Evolutionary conservation across 2,797 vertebrate species (phyloP).

Genomic region (Gymnothorax reevesii): DNA sequence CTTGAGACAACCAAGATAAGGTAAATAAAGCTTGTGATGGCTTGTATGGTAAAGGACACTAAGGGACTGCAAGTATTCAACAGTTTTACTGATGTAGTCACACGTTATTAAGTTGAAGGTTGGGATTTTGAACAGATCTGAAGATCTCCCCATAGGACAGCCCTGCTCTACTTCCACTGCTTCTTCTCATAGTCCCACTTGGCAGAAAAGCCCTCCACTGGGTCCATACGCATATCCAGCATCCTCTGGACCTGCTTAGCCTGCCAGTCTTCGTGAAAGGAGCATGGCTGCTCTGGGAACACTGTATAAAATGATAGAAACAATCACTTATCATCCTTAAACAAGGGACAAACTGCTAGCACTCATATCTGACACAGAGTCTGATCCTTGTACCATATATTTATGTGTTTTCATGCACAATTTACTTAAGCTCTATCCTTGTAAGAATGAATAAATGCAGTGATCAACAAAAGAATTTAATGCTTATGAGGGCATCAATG

Average conservation of each 20-base stretch:
- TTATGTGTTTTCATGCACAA: not conserved
- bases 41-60: not conserved
- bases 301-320: constrained; percentile 58
- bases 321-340: not conserved
- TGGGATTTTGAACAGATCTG: not conserved
- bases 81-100: not conserved
- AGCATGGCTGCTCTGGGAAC: constrained; percentile 69
- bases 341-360: not conserved
- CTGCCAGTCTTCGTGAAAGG: constrained; percentile 74
- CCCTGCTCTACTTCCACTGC: constrained; percentile 78
- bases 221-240: constrained; percentile 81
- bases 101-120: not conserved
- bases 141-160: constrained; percentile 14
- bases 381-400: not conserved
- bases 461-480: not conserved
- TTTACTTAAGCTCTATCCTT: not conserved
- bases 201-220: constrained; percentile 73
- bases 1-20: not conserved
- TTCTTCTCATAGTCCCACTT: constrained; percentile 85
- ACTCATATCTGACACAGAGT: too few relatives aligned
- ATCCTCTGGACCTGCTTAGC: constrained; percentile 76
- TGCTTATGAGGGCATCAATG: not conserved
- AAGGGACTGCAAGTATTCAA: not conserved
- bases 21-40: not conserved
- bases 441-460: not conserved